Percentiles rank a stretch among this genome's conserved stretches.
Conservation (phyloP, 2,797 vertebrate genomes). For the Poeciliopsis infans region DNA sequence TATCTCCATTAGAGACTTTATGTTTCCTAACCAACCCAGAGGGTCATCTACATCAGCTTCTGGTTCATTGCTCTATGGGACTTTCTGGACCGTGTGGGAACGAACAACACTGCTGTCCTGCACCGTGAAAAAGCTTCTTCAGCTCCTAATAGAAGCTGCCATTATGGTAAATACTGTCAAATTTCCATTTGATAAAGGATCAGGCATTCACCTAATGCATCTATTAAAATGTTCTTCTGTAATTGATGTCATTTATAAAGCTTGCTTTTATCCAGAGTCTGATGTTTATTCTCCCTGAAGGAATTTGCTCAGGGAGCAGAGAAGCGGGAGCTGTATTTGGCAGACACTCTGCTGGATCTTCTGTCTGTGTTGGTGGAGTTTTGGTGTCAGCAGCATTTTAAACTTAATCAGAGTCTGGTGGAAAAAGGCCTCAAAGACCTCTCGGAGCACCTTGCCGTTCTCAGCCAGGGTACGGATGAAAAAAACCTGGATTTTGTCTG, state of each 20-base stretch:
- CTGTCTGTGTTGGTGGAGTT: conserved; percentile 89
- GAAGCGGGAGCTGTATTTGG: conserved; percentile 80
- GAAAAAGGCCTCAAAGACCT: conserved; percentile 85
- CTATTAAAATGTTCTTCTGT: not conserved
- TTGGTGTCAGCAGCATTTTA: conserved; percentile 88
- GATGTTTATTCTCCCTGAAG: conserved; percentile 32
- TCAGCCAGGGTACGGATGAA: conserved; percentile 85
- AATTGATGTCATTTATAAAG: not conserved
- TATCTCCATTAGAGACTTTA: conserved; percentile 53
- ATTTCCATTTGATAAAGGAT: conserved; percentile 5
- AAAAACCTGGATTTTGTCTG: conserved; percentile 8
- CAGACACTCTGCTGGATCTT: conserved; percentile 82
- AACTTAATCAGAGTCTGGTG: conserved; percentile 84
- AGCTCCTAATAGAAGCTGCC: conserved; percentile 68
- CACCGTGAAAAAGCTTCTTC: conserved; percentile 73
- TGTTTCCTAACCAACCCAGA: conserved; percentile 20
- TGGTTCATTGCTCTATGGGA: conserved; percentile 68
- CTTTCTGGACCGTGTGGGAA: conserved; percentile 84
- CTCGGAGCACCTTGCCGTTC: conserved; percentile 83
- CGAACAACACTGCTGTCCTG: conserved; percentile 70
- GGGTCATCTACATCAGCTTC: conserved; percentile 39
- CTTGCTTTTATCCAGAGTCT: not conserved
- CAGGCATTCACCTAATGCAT: not conserved
- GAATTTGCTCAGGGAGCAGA: conserved; percentile 32
- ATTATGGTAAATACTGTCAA: conserved; percentile 43